phyloP scores from a whole-genome alignment of 2,888 invertebrate species.

The Octonoba sinensis region DNA sequence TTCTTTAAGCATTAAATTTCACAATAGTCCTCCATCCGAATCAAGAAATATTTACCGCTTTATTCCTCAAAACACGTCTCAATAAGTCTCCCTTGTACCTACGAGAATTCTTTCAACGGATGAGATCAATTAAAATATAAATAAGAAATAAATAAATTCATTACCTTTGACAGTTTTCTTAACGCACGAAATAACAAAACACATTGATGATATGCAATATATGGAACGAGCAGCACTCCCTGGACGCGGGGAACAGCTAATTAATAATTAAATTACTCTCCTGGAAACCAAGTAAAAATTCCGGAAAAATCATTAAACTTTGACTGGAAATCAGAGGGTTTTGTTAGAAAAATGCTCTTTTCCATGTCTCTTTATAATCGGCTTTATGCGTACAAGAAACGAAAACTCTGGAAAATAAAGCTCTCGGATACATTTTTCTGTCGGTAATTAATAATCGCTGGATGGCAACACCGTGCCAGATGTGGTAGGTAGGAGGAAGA shows the following conservation, averaged over 20 bases:
- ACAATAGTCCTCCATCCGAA: too few species aligned
- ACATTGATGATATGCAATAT: conserved; percentile 1
- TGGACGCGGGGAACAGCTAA: conserved; percentile 20
- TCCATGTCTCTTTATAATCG: conserved; percentile 21
- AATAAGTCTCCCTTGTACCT: too few species aligned
- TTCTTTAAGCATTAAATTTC: too few species aligned
- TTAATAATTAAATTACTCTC: conserved; percentile 60
- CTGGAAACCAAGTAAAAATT: conserved; percentile 16
- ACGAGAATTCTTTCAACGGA: conserved; percentile 7
- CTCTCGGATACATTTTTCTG: conserved; percentile 45
- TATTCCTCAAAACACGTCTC: too few species aligned
- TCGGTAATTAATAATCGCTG: conserved; percentile 58
- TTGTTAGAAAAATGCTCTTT: conserved; percentile 41
- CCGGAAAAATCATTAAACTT: conserved; percentile 45
- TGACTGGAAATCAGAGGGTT: conserved; percentile 17
- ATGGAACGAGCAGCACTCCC: conserved; percentile 23
- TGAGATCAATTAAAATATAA: background rate
- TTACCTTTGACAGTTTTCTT: conserved; percentile 6
- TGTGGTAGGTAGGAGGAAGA: conserved; percentile 20
- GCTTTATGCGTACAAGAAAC: conserved; percentile 17
- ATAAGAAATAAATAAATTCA: conserved; percentile 4
- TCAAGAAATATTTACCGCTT: too few species aligned
- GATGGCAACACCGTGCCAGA: conserved; percentile 48
- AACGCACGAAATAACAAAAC: conserved; percentile 10
- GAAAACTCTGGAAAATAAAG: conserved; percentile 37